A percentile compares a stretch with the other conserved stretches of the same genome.
Evolutionary conservation across 1,140 invertebrate genomes (phyloP).

Genomic region (Andricus grossulariae): DNA sequence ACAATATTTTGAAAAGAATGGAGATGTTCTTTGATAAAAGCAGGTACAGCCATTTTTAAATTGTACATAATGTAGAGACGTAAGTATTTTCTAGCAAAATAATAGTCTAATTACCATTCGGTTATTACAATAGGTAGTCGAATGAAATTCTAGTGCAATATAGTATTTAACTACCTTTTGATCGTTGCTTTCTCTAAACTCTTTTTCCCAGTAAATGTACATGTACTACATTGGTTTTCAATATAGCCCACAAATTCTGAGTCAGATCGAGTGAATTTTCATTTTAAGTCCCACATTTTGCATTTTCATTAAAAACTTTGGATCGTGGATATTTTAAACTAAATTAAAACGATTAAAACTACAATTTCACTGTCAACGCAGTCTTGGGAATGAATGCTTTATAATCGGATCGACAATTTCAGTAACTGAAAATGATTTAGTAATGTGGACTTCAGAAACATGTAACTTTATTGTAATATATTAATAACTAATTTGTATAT

Average conservation of each 20-base stretch:
- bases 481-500: background rate
- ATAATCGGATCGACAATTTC: background rate
- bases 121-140: conserved; percentile 56
- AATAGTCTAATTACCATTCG: conserved; percentile 64
- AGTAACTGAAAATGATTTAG: background rate
- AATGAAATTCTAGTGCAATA: conserved; percentile 73
- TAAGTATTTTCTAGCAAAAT: conserved; percentile 74
- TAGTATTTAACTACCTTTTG: conserved; percentile 66
- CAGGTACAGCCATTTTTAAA: conserved; percentile 69
- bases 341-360: background rate
- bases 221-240: conserved; percentile 14
- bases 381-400: background rate
- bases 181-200: conserved; percentile 55
- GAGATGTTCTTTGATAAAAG: conserved; percentile 32
- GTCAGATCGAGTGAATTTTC: background rate
- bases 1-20: background rate
- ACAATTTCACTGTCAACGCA: background rate
- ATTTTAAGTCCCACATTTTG: too few relatives aligned
- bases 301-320: too few relatives aligned
- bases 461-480: background rate
- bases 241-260: background rate
- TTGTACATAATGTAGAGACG: conserved; percentile 71
- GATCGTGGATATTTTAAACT: too few relatives aligned
- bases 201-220: conserved; percentile 13
- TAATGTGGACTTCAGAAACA: background rate